Base-by-base conservation (phyloP, 2,888 invertebrate genomes). In the Druceiella hillmani region DNA sequence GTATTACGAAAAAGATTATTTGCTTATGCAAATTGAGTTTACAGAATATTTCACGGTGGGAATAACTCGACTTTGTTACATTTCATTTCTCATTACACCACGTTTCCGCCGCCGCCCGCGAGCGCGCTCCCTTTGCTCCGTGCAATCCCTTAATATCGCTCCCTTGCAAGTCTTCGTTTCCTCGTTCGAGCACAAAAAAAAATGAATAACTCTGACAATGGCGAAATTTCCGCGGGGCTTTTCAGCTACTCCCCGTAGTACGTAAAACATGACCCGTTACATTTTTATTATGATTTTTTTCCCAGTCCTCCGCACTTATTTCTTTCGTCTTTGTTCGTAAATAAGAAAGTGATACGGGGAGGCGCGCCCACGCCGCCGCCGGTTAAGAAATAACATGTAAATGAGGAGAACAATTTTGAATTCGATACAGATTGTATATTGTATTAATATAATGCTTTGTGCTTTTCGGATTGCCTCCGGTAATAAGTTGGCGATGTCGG, bases 21-120 rank as follows among this genome's bases (percentile, higher is more conserved):
- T 70, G 70, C 57, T 67, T 70, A 72, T 72, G 72, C 71, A 72
- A 72, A 72, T 72, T 71, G 70, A 70, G 71, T 72, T 72, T 72
- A 70, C 71, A 62, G 70, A 71, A 71, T 62, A 44, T 44, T 44
- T 43, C 45, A 63, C 63, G 61, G 45, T 45, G 62, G 57, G 58
- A 58, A 62, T 61, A 65, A 62, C 63, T 60, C 66, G 67, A 69
- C 69, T 68, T 64, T 62, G 43, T 62, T 57, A 61, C 66, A 58
- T 68, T 69, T 59, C 71, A 63, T 71, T 72, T 67, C 67, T 65
- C 66, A 66, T 65, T 46, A 40, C 36, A 17, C 22, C 24, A 10
- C 30, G 26, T 31, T 22, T 25, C 36, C 38, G 29, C 22, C 32
- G 41, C 17, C 38, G 27, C 33, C 38, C 26, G 15, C 34, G 17